Evolutionary conservation across 2,113 vertebrate species (phyloP), one percentile per base, ranked within the genome.

Genomic region (Xenotilapia leptura): DNA sequence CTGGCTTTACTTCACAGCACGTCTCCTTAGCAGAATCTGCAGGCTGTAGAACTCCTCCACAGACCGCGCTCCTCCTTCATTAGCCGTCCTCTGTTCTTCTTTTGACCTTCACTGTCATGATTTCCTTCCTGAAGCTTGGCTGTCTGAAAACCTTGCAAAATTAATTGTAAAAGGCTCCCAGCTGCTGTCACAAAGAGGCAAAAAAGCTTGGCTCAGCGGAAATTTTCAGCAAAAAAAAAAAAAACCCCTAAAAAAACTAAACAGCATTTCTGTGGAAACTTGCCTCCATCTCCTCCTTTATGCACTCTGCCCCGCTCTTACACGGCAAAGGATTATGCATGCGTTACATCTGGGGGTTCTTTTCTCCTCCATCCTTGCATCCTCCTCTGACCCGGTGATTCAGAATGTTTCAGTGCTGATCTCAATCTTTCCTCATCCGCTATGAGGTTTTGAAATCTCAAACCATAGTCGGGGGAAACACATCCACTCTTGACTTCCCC

Each of bases 91-190:
- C 58, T 82, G 42, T 80, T 86, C 10, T 36, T 65, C 83, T 13
- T 56, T 40, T 91, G 86, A 92, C 88, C 83, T 90, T 90, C 86
- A 49, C 68, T 80, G 73, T 84, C 70, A 73, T 21, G 15, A 80
- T 60, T 86, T 85, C 79, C 73, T 86, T 88, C 42, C 70, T 40
- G 45, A 68, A 83, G 84, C 73, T 33, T n/a, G 26, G 45, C 45
- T 77, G 73, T 49, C 82, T 86, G 36, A 56, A 88, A 87, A 83
- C 14, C 68, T 70, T 79, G 79, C 15, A 79, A 62, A 85, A 73
- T 86, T 82, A 79, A 86, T 82, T 85, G 45, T 82, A 84, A 88
- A 80, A 73, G 45, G 21, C 42, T 80, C 54, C 56, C 15, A 23
- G 36, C 51, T 60, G 31, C 80, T 40, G 49, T 84, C 75, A 80